Base-by-base conservation (phyloP, 2,888 invertebrate species). In the Panzeria rudis region DNA sequence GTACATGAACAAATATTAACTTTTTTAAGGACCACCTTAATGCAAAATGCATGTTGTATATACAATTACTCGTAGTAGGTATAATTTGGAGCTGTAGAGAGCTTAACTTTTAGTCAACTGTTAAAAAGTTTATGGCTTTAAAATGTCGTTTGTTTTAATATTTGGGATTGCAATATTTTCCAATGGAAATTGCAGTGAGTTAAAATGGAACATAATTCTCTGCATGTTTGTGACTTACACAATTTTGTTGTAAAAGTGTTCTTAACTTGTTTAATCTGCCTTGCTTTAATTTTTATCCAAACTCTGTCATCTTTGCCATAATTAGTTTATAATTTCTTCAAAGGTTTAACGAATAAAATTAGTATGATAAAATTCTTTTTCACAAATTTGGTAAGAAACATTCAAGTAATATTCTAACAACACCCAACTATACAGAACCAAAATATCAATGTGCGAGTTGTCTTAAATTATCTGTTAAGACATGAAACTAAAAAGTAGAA, bases 61-160 rank as follows among this genome's bases (percentile, higher is more conserved):
- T 25, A 3, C 15, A 73, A 5, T n/a, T 20, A 7, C 2, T 7
- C 2, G 15, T 47, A 9, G 23, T 29, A 5, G 29, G 29, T 9
- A 23, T 35, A 47, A 59, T 35, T 61, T 32, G 44, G 66, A 7
- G 23, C 35, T 23, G 23, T 35, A 68, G 32, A 32, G 17, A 52
- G 9, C 62, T 77, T 17, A 61, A 47, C 38, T 25, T 59, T 69
- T 59, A 59, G 23, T 38, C 25, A 69, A 69, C 77, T 50, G 35
- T 15, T 77, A 50, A 61, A 38, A n/a, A 50, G 32, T 25, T 56
- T 50, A 77, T 66, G 66, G 13, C n/a, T 54, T 41, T 25, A 23
- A 62, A 20, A 35, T 25, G 50, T 64, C 50, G n/a, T 29, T 35
- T 38, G n/a, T 62, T 75, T 75, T 7, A 54, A 54, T 29, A 64